Base-by-base conservation (phyloP, 2,888 invertebrate species). In the Plebejus melissa region DNA sequence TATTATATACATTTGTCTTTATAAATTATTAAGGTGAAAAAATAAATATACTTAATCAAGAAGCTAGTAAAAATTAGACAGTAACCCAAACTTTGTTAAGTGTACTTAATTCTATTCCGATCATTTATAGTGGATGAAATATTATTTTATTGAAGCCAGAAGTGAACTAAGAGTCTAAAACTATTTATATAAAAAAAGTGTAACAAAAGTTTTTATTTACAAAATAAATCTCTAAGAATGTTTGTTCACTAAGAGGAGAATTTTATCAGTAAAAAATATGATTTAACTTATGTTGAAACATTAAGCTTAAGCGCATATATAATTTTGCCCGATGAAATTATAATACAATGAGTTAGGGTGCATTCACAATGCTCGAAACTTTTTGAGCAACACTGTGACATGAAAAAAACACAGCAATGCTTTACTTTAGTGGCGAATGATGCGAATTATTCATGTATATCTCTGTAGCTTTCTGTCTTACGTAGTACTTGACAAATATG, bases 11-110 rank as follows among this genome's bases (percentile, higher is more conserved):
- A 69, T 28, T 36, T 36, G 36, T 69, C 6, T 36, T 69, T 69
- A 69, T 36, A 69, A 69, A 69, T 4, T 36, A 32, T 13, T 36
- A 7, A 9, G 46, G n/a, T 71, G 70, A 22, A 46, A 71, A 71
- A 71, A 71, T 71, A 46, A 71, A 71, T 71, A 71, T 22, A 22
- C 22, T 22, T 22, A 22, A 22, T 71, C 13, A 41, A 41, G 41
- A 71, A 71, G 70, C 70, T 69, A 46, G 11, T 41, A 46, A 41
- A 38, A 54, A 54, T 54, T 54, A 54, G 54, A 54, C 54, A 54
- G 4, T 54, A 54, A 54, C 11, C 16, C 16, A 54, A 13, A 54
- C 16, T 54, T 54, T 16, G 54, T 54, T 54, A 54, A 54, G 54
- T 54, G 16, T 4, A 54, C 54, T 54, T 54, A 54, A 54, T 71